Evolutionary conservation across 1,140 invertebrate genomes (phyloP), one percentile per base, ranked within the genome.

Genomic region (Zophobas atratus): DNA sequence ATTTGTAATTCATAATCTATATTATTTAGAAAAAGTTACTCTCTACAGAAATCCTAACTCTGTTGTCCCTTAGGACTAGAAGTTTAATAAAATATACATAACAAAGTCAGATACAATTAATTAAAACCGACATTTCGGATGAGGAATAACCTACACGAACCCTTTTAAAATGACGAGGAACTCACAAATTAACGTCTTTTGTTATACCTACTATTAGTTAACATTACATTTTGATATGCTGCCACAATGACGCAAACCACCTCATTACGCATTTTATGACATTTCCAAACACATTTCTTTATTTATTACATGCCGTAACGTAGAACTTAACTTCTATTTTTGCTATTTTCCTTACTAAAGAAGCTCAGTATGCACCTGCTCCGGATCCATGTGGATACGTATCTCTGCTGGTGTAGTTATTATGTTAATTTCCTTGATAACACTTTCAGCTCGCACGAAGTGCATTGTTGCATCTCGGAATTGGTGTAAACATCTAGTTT

Each of bases 391-490:
- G 39, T 33, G 38, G 60, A 67, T 32, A 67, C 20, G 20, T 67
- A 67, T 67, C 43, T 39, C 39, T 67, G 60, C 36, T 39, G 33
- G 60, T n/a, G 39, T 43, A 6, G 60, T 67, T 67, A 43, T 43
- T 67, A 20, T 20, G 20, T 67, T 67, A 67, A 67, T 67, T 67
- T 67, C 60, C n/a, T 6, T 5, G 60, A 67, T 67, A 67, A 43
- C 60, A 67, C 43, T 67, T 39, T 43, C 2, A 39, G 60, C 41
- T 67, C 43, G 38, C 41, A 43, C 60, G 33, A 43, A 67, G 60
- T 67, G 60, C 60, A 67, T 67, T 67, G 60, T 67, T 67, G 60
- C 60, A 67, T 67, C 43, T 39, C 33, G 60, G 35, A 43, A n/a
- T 67, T 41, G 39, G 5, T 43, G n/a, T 36, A 43, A 67, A 67